Conservation (phyloP, 2,797 vertebrate species). For the Vespertilio murinus region DNA sequence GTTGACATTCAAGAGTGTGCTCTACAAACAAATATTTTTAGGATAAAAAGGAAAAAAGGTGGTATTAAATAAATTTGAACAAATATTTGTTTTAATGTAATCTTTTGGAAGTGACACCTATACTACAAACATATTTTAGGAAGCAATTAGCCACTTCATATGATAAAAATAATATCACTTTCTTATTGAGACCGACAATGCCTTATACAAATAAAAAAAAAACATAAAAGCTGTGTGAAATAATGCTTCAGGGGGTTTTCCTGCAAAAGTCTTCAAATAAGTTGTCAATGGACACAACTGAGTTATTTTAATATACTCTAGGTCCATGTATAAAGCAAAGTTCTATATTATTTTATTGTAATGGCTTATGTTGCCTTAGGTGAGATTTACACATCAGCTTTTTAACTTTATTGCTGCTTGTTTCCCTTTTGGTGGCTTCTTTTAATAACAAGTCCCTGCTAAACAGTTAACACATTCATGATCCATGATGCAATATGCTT, state of each 20-base stretch:
- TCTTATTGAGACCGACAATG: not conserved
- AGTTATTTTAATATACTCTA: constrained; percentile 48
- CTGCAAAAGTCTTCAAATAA: constrained; percentile 41
- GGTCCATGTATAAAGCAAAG: not conserved
- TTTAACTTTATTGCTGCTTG: not conserved
- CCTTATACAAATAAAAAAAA: not conserved
- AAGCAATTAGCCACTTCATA: constrained; percentile 12
- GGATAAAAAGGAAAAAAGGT: not conserved
- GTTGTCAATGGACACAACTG: not conserved
- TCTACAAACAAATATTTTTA: not conserved
- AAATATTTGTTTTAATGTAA: constrained; percentile 2
- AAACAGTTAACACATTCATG: constrained; percentile 13
- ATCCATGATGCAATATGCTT: not conserved
- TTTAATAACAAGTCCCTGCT: constrained; percentile 24
- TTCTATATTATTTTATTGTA: not conserved
- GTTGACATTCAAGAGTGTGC: not conserved
- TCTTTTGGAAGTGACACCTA: not conserved
- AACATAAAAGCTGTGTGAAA: not conserved
- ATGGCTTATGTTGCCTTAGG: not conserved
- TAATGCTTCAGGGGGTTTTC: not conserved
- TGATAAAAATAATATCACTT: not conserved
- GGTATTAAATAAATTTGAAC: constrained; percentile 7
- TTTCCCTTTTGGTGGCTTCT: constrained; percentile 15
- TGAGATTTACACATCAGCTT: not conserved
- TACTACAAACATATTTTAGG: not conserved